Conservation (phyloP, 64 coral and sea anemone genomes). For the Montipora capricornis region DNA sequence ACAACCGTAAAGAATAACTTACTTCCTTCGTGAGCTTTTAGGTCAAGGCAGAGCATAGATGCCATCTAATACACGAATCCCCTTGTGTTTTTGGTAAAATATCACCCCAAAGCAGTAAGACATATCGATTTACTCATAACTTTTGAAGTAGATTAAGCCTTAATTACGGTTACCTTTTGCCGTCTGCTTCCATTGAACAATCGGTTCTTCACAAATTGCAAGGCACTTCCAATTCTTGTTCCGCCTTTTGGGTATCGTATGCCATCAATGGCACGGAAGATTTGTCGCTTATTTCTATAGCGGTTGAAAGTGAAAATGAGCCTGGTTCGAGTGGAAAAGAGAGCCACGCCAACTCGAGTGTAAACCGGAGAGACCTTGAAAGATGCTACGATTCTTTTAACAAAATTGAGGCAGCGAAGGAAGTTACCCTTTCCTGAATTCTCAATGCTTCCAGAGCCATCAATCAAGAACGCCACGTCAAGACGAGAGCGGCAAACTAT, state of each 20-base stretch:
- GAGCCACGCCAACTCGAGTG: constrained; percentile 52
- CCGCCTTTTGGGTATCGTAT: constrained; percentile 71
- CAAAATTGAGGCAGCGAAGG: constrained; percentile 43
- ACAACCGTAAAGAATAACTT: too few relatives aligned
- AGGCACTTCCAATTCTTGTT: constrained; percentile 47
- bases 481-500: constrained; percentile 63
- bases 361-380: constrained; percentile 7
- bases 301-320: constrained; percentile 58
- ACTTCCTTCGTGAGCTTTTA: too few relatives aligned
- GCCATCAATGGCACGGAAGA: constrained; percentile 30
- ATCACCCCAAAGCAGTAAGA: too few relatives aligned
- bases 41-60: too few relatives aligned
- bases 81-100: too few relatives aligned
- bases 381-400: constrained; percentile 49
- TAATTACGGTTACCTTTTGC: constrained; percentile 3
- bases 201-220: constrained; percentile 11
- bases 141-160: background rate
- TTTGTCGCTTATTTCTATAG: constrained; percentile 24
- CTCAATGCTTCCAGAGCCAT: constrained; percentile 76
- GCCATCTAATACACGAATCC: too few relatives aligned
- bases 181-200: constrained; percentile 23
- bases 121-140: too few relatives aligned
- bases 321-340: constrained; percentile 44
- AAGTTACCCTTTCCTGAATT: constrained; percentile 57
- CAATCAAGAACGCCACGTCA: constrained; percentile 56